Base-by-base conservation (phyloP, 2,113 vertebrate genomes). In the Casuarius casuarius region DNA sequence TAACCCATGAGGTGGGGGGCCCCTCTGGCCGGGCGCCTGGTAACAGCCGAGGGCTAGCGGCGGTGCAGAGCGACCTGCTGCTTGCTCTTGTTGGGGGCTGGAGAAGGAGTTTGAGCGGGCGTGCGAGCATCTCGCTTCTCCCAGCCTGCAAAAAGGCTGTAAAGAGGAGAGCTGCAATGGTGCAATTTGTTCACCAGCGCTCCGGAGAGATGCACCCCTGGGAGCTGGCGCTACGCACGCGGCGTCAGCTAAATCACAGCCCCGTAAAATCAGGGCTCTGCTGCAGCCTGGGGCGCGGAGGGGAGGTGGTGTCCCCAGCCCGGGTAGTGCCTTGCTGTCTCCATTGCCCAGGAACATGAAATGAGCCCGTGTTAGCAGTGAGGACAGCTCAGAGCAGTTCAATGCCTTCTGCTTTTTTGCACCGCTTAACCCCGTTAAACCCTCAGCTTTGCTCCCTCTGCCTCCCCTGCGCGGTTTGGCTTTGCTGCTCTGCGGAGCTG, bases 251-350 rank as follows among this genome's bases (percentile, higher is more conserved):
- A 8, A 66, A 29, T 28, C 38, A 17, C 19, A 14, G 44, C 44
- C 44, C 66, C 29, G 16, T 18, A 44, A 86, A 95, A 10, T 4
- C 9, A 1, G 19, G 28, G 40, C 67, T 86, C 35, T 71, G 59
- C 62, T 18, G 23, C 0, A 0, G 10, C 42, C n/a, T 0, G 2
- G 7, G 1, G 1, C 3, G 26, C 48, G 38, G 44, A 59, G 16
- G 3, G 52, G 25, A 26, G 56, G 51, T 62, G 56, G 40, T 46
- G 56, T 25, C 38, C n/a, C 42, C 49, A 59, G 35, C 52, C 48
- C 12, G 63, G 26, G 70, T 46, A 15, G 35, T 0, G 0, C 3
- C 40, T 67, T 3, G 0, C 7, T 0, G 0, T 54, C 14, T 38
- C 54, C 5, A 0, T 1, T 19, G 51, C 70, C 40, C 61, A 29